Evolutionary conservation across 2,113 vertebrate genomes (phyloP).

Genomic region (Chauna torquata): DNA sequence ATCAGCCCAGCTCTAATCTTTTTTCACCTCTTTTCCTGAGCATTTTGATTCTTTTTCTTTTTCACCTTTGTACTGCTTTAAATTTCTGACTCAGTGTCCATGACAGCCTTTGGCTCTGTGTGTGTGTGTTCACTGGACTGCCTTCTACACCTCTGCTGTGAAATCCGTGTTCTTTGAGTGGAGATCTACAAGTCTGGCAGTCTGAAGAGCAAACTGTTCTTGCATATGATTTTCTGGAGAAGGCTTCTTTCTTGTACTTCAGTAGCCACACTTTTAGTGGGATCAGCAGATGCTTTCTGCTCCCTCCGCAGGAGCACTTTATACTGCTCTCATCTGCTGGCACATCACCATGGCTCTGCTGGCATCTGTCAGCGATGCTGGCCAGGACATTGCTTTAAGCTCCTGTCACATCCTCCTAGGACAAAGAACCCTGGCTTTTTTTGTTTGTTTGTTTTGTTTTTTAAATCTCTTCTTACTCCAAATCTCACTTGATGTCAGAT

Average conservation of each 20-base stretch:
- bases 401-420: neutral
- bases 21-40: neutral
- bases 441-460: neutral
- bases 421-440: constrained; percentile 4
- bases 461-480: neutral
- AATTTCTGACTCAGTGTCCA: neutral
- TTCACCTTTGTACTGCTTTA: neutral
- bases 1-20: neutral
- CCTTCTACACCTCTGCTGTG: neutral
- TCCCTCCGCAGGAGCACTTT: constrained; percentile 12
- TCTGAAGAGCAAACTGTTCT: constrained; percentile 12
- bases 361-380: neutral
- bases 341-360: neutral
- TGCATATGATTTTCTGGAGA: neutral
- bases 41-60: neutral
- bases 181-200: neutral
- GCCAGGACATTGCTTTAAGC: constrained; percentile 40
- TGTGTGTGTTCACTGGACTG: neutral
- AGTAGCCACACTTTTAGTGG: neutral
- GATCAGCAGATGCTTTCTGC: neutral
- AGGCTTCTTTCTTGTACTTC: neutral
- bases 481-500: neutral
- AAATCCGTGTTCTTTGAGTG: neutral
- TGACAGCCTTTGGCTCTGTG: neutral
- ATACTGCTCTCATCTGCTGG: constrained; percentile 28